Percentiles rank a stretch among this genome's conserved stretches.
phyloP scores from a whole-genome alignment of 2,797 vertebrate species.

The Acrossocheilus wenchowensis region DNA sequence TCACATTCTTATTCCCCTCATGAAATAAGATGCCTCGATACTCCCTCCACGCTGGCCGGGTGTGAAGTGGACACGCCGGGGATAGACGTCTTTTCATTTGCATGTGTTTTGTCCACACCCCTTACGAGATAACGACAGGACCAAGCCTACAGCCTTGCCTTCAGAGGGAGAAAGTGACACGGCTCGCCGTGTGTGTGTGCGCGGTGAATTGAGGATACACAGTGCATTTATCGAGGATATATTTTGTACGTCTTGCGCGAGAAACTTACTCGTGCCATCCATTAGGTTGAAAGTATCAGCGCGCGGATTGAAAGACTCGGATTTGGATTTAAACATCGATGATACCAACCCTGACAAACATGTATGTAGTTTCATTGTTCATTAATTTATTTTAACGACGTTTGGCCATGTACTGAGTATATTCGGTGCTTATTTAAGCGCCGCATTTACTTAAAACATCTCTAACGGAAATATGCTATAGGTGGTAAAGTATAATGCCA shows the following conservation, averaged over 20 bases:
- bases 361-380: slow-evolving; percentile 61
- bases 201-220: background rate
- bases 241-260: background rate
- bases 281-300: slow-evolving; percentile 32
- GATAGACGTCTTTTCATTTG: slow-evolving; percentile 56
- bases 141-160: slow-evolving; percentile 40
- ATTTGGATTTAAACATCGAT: slow-evolving; percentile 53
- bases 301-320: slow-evolving; percentile 38
- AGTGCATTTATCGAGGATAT: background rate
- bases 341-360: slow-evolving; percentile 57
- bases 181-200: background rate
- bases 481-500: background rate
- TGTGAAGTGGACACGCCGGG: slow-evolving; percentile 44
- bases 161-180: slow-evolving; percentile 57
- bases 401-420: background rate
- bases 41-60: slow-evolving; percentile 36
- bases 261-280: slow-evolving; percentile 13
- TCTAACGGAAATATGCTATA: background rate
- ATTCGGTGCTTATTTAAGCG: background rate
- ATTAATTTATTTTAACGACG: slow-evolving; percentile 1
- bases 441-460: background rate
- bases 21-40: background rate
- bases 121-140: slow-evolving; percentile 58
- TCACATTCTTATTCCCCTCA: background rate
- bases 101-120: slow-evolving; percentile 66